A percentile compares a stretch with the other conserved stretches of the same genome.
Conservation (phyloP, 2,113 vertebrate genomes). For the Hassar affinis region DNA sequence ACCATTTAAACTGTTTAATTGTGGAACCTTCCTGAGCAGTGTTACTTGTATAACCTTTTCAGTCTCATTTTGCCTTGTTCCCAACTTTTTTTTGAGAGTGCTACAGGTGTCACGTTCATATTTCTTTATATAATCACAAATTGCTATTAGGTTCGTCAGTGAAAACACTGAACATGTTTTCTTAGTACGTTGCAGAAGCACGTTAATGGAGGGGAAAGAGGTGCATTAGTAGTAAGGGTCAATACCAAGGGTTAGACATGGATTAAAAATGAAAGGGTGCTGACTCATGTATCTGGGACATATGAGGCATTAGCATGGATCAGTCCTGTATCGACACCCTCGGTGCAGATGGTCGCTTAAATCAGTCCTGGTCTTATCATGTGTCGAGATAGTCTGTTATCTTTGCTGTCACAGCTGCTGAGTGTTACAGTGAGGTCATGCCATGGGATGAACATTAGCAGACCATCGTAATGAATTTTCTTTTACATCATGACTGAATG, state of each 20-base stretch:
- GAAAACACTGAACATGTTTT: too few relatives aligned
- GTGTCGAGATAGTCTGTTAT: not conserved
- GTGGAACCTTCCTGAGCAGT: too few relatives aligned
- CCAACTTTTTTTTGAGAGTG: too few relatives aligned
- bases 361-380: not conserved
- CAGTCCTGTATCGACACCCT: not conserved
- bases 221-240: not conserved
- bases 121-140: too few relatives aligned
- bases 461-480: not conserved
- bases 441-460: not conserved
- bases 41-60: too few relatives aligned
- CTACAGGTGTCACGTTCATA: too few relatives aligned
- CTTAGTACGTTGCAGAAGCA: not conserved
- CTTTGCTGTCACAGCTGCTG: not conserved
- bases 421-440: not conserved
- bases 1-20: too few relatives aligned
- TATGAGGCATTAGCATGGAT: not conserved
- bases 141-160: too few relatives aligned
- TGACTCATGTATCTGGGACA: not conserved
- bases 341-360: not conserved
- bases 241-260: not conserved
- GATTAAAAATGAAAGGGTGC: not conserved
- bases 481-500: not conserved
- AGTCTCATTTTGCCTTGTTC: too few relatives aligned
- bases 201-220: not conserved